Evolutionary conservation across 2,113 vertebrate genomes (phyloP).

Genomic region (Acrocephalus kingi): DNA sequence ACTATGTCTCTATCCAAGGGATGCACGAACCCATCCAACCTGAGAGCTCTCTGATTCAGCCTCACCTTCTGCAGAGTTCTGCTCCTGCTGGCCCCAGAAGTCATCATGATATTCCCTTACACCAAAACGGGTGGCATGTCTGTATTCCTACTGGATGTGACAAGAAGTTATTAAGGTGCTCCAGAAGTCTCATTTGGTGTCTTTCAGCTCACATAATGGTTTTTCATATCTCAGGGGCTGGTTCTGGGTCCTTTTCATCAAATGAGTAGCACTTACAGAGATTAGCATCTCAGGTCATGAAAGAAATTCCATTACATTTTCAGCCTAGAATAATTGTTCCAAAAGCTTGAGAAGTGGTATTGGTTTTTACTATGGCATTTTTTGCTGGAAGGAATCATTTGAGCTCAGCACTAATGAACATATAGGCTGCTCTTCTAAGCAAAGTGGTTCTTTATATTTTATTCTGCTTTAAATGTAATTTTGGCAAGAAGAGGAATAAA

Average conservation of each 20-base stretch:
- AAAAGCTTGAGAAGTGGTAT: background rate
- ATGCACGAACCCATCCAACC: background rate
- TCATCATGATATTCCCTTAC: background rate
- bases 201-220: background rate
- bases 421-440: slow-evolving; percentile 31
- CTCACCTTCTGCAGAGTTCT: background rate
- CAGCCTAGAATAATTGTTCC: background rate
- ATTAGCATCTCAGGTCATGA: background rate
- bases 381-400: slow-evolving; percentile 11
- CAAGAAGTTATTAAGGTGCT: background rate
- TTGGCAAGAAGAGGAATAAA: slow-evolving; percentile 33
- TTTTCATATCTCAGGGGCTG: background rate
- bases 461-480: slow-evolving; percentile 46
- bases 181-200: background rate
- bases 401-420: slow-evolving; percentile 21
- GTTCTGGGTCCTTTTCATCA: background rate
- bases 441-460: slow-evolving; percentile 12
- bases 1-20: background rate
- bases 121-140: background rate
- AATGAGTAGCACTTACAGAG: background rate
- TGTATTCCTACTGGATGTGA: background rate
- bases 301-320: slow-evolving; percentile 4
- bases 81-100: background rate
- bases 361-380: slow-evolving; percentile 14
- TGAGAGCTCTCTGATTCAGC: no score